These are phyloP conservation scores for Cyanocitta stelleri DNA, from an alignment of 2,113 vertebrate species.

Conservation along the genomic window DNA sequence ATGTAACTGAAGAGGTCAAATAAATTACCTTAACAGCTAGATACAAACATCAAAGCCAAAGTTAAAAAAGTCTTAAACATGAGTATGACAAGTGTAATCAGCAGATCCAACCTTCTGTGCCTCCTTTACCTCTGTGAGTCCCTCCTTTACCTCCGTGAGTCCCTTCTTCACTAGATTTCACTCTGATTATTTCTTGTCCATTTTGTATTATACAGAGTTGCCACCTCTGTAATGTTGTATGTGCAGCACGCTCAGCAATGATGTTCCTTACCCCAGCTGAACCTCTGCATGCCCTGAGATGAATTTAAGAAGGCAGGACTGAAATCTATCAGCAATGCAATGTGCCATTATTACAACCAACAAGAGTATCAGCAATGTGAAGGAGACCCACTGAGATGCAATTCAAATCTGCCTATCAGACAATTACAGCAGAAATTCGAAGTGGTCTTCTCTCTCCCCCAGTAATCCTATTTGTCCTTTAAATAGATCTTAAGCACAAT, in stretches of 20 bases:
- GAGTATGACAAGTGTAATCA: background rate
- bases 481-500: conserved; percentile 12
- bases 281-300: background rate
- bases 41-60: background rate
- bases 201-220: background rate
- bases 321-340: background rate
- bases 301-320: background rate
- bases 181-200: background rate
- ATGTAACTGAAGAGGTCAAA: background rate
- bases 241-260: background rate
- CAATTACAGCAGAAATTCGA: background rate
- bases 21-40: background rate
- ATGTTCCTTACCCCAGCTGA: background rate
- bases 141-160: background rate
- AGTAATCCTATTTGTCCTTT: conserved; percentile 41
- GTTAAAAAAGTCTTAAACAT: background rate
- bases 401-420: background rate
- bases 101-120: background rate
- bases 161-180: background rate
- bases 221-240: background rate
- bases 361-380: background rate
- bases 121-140: background rate
- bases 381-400: background rate
- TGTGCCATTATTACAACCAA: background rate
- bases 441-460: background rate